These are phyloP conservation scores for Philonicus albiceps DNA, from an alignment of 2,888 invertebrate species.

Conservation along the genomic window DNA sequence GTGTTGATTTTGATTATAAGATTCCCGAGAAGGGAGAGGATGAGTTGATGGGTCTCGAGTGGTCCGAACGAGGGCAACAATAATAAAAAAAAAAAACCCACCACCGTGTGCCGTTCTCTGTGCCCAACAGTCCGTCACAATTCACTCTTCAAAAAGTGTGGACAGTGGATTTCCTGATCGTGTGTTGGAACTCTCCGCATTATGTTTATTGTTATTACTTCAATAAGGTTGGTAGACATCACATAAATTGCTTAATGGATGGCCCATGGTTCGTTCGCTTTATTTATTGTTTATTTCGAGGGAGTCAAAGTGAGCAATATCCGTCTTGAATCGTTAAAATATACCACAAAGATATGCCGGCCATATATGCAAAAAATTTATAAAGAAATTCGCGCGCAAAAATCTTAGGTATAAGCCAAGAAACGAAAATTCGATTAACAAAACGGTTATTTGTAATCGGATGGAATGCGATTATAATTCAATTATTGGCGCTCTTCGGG, in stretches of 20 bases:
- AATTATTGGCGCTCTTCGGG: not conserved
- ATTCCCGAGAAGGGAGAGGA: not conserved
- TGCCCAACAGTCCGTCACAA: not conserved
- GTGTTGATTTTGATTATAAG: constrained; percentile 38
- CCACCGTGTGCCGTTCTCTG: not conserved
- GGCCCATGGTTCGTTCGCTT: not conserved
- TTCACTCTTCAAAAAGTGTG: not conserved
- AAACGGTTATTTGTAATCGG: not conserved
- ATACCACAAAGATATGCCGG: not conserved
- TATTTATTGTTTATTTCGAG: not conserved
- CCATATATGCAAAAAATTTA: not conserved
- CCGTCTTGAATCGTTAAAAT: not conserved
- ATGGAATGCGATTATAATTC: not conserved
- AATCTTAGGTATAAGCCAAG: not conserved
- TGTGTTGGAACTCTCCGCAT: not conserved
- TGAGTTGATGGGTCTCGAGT: constrained; percentile 22
- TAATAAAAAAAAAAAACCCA: not conserved
- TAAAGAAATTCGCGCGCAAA: not conserved
- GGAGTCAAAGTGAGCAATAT: not conserved
- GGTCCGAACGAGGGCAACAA: not conserved
- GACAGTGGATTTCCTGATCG: constrained; percentile 18
- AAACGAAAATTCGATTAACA: not conserved
- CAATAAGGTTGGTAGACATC: constrained; percentile 27
- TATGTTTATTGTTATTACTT: constrained; percentile 35
- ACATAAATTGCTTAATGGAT: constrained; percentile 22